A percentile compares a stretch with the other conserved stretches of the same genome.
Evolutionary conservation across 2,113 vertebrate genomes (phyloP).

Genomic region (Mormoops blainvillei): DNA sequence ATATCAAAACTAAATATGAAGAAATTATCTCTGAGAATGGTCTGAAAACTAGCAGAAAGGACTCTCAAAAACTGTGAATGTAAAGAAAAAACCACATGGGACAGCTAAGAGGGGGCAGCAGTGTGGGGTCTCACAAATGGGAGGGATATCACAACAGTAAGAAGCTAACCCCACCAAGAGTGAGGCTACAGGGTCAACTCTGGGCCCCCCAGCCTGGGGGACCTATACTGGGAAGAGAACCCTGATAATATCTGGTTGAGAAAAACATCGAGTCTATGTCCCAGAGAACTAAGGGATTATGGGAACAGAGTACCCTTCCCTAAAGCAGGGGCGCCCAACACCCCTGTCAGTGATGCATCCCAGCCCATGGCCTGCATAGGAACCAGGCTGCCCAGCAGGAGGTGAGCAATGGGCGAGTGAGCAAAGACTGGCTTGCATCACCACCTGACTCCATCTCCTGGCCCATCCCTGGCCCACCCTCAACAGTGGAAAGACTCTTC

Average conservation of each 20-base stretch:
- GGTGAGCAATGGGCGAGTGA: no score
- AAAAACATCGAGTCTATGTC: background rate
- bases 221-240: background rate
- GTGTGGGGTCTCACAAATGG: background rate
- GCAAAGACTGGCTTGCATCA: no score
- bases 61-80: background rate
- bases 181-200: background rate
- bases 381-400: no score
- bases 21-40: background rate
- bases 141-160: background rate
- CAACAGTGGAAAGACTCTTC: no score
- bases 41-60: background rate
- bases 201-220: no score
- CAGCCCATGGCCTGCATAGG: no score
- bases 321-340: no score
- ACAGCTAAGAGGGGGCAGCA: background rate
- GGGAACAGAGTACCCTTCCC: background rate
- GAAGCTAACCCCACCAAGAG: background rate
- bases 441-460: no score
- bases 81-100: background rate
- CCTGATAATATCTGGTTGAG: background rate
- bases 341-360: no score
- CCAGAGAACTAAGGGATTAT: background rate
- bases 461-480: no score
- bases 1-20: background rate